A percentile compares a stretch with the other conserved stretches of the same genome.
Evolutionary conservation across 2,113 vertebrate species (phyloP).

Genomic region (Nesoenas mayeri): DNA sequence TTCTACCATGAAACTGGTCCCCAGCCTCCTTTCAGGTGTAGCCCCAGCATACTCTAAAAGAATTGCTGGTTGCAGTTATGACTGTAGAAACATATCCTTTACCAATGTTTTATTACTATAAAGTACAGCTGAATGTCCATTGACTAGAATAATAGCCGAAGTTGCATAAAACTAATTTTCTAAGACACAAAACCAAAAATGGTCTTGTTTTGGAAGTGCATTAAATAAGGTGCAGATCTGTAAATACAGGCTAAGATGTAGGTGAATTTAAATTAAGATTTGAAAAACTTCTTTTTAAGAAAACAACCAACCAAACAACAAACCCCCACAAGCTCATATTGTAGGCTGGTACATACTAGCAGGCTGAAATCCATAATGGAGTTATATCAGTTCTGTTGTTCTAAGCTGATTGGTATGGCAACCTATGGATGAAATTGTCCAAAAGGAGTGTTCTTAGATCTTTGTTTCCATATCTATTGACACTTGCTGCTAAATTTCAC

Average conservation of each 20-base stretch:
- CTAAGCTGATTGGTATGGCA: slow-evolving; percentile 32
- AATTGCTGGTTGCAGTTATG: neutral
- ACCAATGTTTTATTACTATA: neutral
- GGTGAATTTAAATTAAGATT: neutral
- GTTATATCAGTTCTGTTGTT: neutral
- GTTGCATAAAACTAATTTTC: neutral
- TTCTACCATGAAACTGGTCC: neutral
- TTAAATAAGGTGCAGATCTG: neutral
- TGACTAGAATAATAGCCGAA: neutral
- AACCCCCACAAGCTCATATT: neutral
- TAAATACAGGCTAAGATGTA: neutral
- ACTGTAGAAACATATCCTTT: neutral
- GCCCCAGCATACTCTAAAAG: neutral
- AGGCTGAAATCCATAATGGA: neutral
- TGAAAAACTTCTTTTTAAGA: neutral
- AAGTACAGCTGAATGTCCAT: neutral
- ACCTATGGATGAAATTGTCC: slow-evolving; percentile 22
- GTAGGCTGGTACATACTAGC: neutral
- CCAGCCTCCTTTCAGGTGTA: neutral
- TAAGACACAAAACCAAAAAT: neutral
- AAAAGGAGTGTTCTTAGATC: neutral
- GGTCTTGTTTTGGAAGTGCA: neutral
- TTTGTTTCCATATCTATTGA: neutral
- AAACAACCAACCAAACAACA: too few relatives aligned
- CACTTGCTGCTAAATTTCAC: neutral